Conservation (phyloP, 1,140 invertebrate species). For the silkworm (Bombyx mori) region ASM3026992v2 NC_085120.1:1964501-1965000, state of each 20-base stretch:
- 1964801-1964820: conserved; percentile 17
- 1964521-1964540: conserved; percentile 12
- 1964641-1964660: conserved; percentile 3
- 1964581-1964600: conserved; percentile 7
- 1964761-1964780: conserved; percentile 11
- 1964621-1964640: conserved; percentile 9
- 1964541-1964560: conserved; percentile 15
- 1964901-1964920: conserved; percentile 5
- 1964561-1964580: conserved; percentile 17
- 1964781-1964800: conserved; percentile 12
- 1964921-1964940: conserved; percentile 12
- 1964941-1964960: conserved; percentile 11
- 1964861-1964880: conserved; percentile 9
- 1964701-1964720: conserved; percentile 13
- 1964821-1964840: conserved; percentile 11
- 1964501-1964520: conserved; percentile 13
- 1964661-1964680: conserved; percentile 4
- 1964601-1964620: conserved; percentile 1
- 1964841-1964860: conserved; percentile 1
- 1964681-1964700: conserved; percentile 2
- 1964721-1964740: conserved; percentile 18
- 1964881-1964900: conserved; percentile 11
- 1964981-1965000: conserved; percentile 8
- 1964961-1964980: conserved; percentile 8
- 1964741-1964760: conserved; percentile 3